A percentile compares a stretch with the other conserved stretches of the same genome.
These are phyloP conservation scores for Halichondria panicea DNA, from an alignment of 37 sponge, comb jelly and placozoan genomes.

Conservation along the genomic window DNA sequence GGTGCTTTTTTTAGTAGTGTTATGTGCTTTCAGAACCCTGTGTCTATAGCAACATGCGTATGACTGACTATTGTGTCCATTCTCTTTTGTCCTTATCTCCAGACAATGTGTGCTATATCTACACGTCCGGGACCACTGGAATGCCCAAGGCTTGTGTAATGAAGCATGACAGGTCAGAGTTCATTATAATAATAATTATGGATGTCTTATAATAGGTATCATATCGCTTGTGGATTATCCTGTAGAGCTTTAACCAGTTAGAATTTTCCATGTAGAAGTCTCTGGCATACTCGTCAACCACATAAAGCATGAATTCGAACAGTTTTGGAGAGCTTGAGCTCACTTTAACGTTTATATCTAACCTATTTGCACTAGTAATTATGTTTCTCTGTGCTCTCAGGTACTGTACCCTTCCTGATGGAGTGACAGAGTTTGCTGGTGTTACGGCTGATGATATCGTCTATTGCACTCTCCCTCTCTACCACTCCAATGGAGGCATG, in stretches of 20 bases:
- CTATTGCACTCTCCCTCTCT: constrained; percentile 81
- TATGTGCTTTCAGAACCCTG: no score
- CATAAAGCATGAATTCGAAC: no score
- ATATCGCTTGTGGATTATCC: no score
- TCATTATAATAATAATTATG: no score
- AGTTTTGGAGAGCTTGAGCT: no score
- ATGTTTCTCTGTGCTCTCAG: no score
- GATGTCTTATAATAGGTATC: no score
- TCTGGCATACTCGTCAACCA: no score
- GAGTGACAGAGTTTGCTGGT: neutral
- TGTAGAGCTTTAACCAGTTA: no score
- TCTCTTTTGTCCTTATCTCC: neutral
- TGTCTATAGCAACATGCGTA: neutral
- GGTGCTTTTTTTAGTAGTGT: neutral
- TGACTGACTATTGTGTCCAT: neutral
- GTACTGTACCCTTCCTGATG: neutral
- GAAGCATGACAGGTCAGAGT: constrained; percentile 49
- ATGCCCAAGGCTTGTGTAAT: constrained; percentile 87
- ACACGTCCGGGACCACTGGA: constrained; percentile 97
- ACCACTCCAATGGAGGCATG: constrained; percentile 80
- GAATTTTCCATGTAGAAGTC: no score
- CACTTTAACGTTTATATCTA: no score
- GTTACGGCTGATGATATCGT: constrained; percentile 50
- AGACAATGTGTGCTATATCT: constrained; percentile 75
- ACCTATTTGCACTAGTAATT: no score